phyloP scores from a whole-genome alignment of 2,113 vertebrate genomes.

The Lycaon pictus region DNA sequence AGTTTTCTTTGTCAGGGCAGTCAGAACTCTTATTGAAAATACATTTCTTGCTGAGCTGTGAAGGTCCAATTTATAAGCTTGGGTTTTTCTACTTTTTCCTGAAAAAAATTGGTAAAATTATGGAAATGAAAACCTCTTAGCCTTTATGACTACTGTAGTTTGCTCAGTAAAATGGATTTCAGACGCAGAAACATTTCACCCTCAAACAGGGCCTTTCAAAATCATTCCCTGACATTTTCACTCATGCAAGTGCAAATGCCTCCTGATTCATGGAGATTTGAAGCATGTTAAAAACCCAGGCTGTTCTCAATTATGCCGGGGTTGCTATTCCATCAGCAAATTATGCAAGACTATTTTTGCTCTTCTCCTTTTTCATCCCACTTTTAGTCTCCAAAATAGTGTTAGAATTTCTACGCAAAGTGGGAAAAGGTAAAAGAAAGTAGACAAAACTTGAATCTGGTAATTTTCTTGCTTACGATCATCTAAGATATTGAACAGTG shows the following conservation, averaged over 20 bases:
- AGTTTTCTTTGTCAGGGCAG: neutral
- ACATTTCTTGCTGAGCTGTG: constrained; percentile 30
- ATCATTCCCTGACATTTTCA: constrained; percentile 79
- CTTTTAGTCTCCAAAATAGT: constrained; percentile 69
- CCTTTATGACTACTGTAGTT: constrained; percentile 73
- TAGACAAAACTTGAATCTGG: constrained; percentile 34
- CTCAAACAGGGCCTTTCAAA: constrained; percentile 71
- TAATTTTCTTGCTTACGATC: neutral
- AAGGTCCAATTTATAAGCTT: constrained; percentile 61
- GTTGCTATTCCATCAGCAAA: constrained; percentile 63
- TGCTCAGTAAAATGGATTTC: constrained; percentile 78
- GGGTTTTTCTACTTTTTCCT: constrained; percentile 52
- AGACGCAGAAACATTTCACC: constrained; percentile 75
- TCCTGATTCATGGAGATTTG: constrained; percentile 73
- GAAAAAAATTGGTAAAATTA: constrained; percentile 71
- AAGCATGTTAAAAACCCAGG: constrained; percentile 68
- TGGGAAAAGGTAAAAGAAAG: constrained; percentile 53
- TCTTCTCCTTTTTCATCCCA: constrained; percentile 51
- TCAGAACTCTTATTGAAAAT: constrained; percentile 58
- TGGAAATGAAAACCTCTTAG: constrained; percentile 77
- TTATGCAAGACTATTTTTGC: constrained; percentile 68
- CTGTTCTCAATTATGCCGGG: constrained; percentile 67
- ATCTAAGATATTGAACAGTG: neutral
- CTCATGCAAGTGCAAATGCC: constrained; percentile 77
- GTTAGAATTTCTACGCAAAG: constrained; percentile 55